Base-by-base conservation (phyloP, 2,888 invertebrate genomes). In the Sicus ferrugineus region DNA sequence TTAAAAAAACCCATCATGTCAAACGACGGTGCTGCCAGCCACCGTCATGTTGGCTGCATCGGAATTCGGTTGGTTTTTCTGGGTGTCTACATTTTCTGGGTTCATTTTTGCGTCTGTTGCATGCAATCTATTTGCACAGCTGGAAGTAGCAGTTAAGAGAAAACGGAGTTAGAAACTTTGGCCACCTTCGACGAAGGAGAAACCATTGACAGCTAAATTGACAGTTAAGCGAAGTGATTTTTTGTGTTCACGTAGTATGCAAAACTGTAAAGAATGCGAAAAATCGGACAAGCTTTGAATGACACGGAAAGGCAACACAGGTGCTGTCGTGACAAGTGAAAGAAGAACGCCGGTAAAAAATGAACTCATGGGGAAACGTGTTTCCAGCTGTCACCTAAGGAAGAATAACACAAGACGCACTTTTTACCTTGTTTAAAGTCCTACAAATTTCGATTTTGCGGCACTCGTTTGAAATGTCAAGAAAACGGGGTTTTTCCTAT, bases 81-180 rank as follows among this genome's bases (percentile, higher is more conserved):
- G 26, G 3, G 21, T 38, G 16, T 14, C 5, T 38, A 46, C 46
- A 26, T 62, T 14, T 23, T 46, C 9, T 26, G 46, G 16, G 11
- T 28, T 28, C 11, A 26, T 56, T 67, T 23, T 46, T 67, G 30
- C 30, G 67, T 42, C 58, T 48, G 46, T 58, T 67, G 67, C 58
- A 67, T 67, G 67, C 58, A 67, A 67, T 67, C 67, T 58, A 67
- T 66, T 66, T 56, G 31, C 66, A 42, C 66, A 66, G 66, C 66
- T 58, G 66, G 58, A 42, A 64, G 21, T 34, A 21, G 31, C 21
- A 21, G 50, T 21, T n/a, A 46, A 21, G 28, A 30, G 31, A 21
- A 34, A 38, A 42, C n/a, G 1, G 42, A 34, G 46, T 46, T 42
- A 58, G 67, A 6, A 58, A 67, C 30, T 58, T 67, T 66, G 11